Evolutionary conservation across 2,113 vertebrate genomes (phyloP), one percentile per base, ranked within the genome.

Genomic region (Notothenia coriiceps): DNA sequence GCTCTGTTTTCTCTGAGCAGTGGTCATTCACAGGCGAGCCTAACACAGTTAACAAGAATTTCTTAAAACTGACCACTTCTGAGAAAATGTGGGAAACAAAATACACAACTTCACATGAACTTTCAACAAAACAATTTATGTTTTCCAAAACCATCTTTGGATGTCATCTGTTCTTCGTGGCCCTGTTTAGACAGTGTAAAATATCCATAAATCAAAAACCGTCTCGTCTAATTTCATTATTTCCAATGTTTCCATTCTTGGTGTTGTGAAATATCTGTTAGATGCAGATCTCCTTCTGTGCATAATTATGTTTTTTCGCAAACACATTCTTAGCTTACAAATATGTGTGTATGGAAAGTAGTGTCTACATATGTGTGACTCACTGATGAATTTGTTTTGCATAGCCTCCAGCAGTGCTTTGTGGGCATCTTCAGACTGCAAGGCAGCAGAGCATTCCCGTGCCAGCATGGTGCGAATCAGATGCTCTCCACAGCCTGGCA

Each of bases 361-460:
- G 64, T 6, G 18, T 46, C 59, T 14, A 35, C 70, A 47, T 74
- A 79, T 50, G 66, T 66, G 52, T 77, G 74, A 96, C 97, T 98
- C 93, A 99, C 98, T 96, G 93, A 99, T 99, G 93, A 99, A 99
- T 90, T 99, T 99, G 91, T 98, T 98, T 97, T 99, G 98, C 98
- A 99, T 99, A 97, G 98, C 97, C 91, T 98, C 97, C 93, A 99
- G 91, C 86, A 99, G 94, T 59, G 98, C 98, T 88, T 98, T 97
- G 91, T 99, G 98, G 86, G 98, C 97, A 94, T 99, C 97, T 91
- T 99, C 98, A 17, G 96, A 94, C 94, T 99, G 98, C 94, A 99
- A 95, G 94, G 98, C 97, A 77, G 96, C 92, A 2, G 98, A 97
- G 94, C 98, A 99, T 94, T 99, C 98, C 94, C 97, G 96, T 87